phyloP scores from a whole-genome alignment of 2,797 vertebrate species.

The Percopsis omiscomaycus region DNA sequence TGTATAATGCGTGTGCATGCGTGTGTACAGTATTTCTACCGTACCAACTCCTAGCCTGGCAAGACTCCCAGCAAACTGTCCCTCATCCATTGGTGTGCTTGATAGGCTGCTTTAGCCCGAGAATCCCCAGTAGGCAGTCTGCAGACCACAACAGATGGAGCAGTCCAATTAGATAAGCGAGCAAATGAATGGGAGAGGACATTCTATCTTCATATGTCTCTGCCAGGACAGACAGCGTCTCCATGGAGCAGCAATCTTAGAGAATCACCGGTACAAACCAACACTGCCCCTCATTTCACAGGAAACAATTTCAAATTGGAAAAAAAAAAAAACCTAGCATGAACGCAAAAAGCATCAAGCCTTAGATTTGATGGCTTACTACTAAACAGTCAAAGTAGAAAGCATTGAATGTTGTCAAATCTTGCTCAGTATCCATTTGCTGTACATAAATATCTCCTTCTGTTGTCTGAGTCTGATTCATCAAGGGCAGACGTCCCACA shows the following conservation, averaged over 20 bases:
- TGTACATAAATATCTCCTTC: slow-evolving; percentile 68
- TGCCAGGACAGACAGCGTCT: slow-evolving; percentile 42
- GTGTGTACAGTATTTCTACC: slow-evolving; percentile 8
- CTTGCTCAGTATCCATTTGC: slow-evolving; percentile 43
- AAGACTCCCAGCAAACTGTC: slow-evolving; percentile 52
- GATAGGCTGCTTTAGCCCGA: slow-evolving; percentile 67
- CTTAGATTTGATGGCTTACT: slow-evolving; percentile 48
- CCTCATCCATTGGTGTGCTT: slow-evolving; percentile 61
- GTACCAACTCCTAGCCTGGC: slow-evolving; percentile 43
- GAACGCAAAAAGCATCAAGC: slow-evolving; percentile 10
- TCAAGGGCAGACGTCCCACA: slow-evolving; percentile 72
- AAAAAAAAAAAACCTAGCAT: slow-evolving; percentile 22
- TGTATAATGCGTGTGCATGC: not conserved
- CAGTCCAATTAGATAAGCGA: slow-evolving; percentile 71
- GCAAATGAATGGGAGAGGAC: slow-evolving; percentile 55
- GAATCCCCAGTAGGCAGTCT: slow-evolving; percentile 63
- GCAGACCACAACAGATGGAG: slow-evolving; percentile 73
- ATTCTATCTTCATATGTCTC: slow-evolving; percentile 47
- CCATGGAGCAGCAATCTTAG: slow-evolving; percentile 31
- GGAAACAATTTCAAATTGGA: slow-evolving; percentile 15
- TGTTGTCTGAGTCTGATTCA: slow-evolving; percentile 67
- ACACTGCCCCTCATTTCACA: slow-evolving; percentile 33
- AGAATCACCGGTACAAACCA: slow-evolving; percentile 47
- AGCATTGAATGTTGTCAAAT: slow-evolving; percentile 38
- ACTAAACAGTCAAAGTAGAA: slow-evolving; percentile 36